phyloP scores from a whole-genome alignment of 2,113 vertebrate species.

The Eulemur macaco region DNA sequence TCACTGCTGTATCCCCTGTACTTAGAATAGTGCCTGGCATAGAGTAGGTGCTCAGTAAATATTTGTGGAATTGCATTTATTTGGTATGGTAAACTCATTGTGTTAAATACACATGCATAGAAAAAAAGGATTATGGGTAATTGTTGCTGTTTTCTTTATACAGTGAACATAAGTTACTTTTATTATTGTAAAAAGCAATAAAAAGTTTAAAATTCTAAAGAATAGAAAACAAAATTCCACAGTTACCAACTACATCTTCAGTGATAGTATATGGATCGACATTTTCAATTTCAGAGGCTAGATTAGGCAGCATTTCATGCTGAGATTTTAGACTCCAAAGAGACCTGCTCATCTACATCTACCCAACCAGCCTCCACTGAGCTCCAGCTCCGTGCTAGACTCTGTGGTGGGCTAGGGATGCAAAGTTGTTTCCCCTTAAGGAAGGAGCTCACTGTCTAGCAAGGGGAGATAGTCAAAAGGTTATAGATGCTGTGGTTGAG shows the following conservation, averaged over 20 bases:
- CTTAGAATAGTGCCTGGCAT: not conserved
- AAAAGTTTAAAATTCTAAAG: not conserved
- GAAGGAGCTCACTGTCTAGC: not conserved
- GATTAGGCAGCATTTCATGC: not conserved
- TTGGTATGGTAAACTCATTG: not conserved
- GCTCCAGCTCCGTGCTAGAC: not conserved
- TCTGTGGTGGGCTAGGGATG: not conserved
- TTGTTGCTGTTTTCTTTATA: constrained; percentile 29
- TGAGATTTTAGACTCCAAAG: not conserved
- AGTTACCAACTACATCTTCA: not conserved
- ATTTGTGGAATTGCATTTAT: constrained; percentile 17
- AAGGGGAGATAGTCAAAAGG: not conserved
- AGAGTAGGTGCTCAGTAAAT: not conserved
- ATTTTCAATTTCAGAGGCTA: not conserved
- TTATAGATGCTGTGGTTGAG: not conserved
- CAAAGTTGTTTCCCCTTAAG: not conserved
- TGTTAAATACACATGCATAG: not conserved
- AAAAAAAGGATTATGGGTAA: not conserved
- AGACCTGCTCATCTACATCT: not conserved
- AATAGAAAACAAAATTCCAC: not conserved
- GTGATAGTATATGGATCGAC: not conserved
- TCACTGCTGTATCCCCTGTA: not conserved
- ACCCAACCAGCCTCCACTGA: not conserved
- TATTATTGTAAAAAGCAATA: not conserved
- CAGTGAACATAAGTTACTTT: not conserved